A percentile compares a stretch with the other conserved stretches of the same genome.
phyloP scores from a whole-genome alignment of 2,888 invertebrate genomes.

The Drosophila mimetica region DNA sequence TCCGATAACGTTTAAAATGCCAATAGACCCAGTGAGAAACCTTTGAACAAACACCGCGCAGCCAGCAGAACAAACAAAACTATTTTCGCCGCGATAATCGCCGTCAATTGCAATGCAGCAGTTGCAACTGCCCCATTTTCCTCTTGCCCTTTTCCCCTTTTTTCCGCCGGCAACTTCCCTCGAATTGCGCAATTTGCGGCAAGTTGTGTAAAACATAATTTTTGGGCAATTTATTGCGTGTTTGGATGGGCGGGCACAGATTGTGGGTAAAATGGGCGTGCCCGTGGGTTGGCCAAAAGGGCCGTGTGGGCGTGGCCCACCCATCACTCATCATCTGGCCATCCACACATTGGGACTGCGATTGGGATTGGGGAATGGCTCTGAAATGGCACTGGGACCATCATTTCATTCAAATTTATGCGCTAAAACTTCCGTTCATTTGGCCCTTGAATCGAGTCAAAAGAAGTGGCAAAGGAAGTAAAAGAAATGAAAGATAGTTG shows the following conservation, averaged over 20 bases:
- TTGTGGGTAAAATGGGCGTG: conserved; percentile 28
- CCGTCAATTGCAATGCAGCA: conserved; percentile 71
- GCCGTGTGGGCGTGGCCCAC: conserved; percentile 42
- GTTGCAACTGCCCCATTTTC: conserved; percentile 26
- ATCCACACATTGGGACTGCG: conserved; percentile 35
- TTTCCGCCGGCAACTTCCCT: conserved; percentile 31
- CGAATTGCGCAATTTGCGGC: conserved; percentile 76
- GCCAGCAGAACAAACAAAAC: conserved; percentile 61
- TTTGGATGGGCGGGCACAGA: conserved; percentile 42
- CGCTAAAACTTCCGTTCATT: conserved; percentile 77
- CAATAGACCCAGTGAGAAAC: conserved; percentile 65
- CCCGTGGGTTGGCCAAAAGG: not conserved
- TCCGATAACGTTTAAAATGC: conserved; percentile 77
- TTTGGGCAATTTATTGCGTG: conserved; percentile 61
- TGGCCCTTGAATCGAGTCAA: conserved; percentile 66
- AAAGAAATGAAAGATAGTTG: conserved; percentile 30
- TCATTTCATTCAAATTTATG: conserved; percentile 72
- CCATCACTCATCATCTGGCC: conserved; percentile 54
- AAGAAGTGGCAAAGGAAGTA: conserved; percentile 16
- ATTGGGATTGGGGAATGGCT: conserved; percentile 18
- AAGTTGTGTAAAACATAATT: conserved; percentile 75
- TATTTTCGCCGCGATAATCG: conserved; percentile 77
- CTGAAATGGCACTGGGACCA: conserved; percentile 33
- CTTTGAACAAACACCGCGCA: conserved; percentile 64
- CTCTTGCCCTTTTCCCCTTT: not conserved